These are phyloP conservation scores for Heliconius cydno DNA, from an alignment of 2,888 invertebrate species.

Conservation along the genomic window DNA sequence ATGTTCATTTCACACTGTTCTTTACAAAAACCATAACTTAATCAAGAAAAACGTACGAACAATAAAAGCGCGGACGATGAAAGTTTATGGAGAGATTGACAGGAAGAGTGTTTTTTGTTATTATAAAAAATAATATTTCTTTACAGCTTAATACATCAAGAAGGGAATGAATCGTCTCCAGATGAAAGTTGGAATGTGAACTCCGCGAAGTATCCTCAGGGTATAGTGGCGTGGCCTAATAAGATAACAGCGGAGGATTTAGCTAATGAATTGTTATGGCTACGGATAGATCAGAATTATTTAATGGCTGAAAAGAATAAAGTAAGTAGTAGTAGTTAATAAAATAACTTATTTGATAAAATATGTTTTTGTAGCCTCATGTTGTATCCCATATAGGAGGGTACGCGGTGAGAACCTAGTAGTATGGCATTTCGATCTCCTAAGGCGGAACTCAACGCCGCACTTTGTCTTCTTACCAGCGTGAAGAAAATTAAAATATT, in stretches of 20 bases:
- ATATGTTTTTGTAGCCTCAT: no score
- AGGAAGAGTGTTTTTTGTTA: no score
- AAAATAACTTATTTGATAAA: not conserved
- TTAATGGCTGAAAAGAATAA: constrained; percentile 70
- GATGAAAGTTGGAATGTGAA: constrained; percentile 68
- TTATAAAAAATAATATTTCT: constrained; percentile 1
- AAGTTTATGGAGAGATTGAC: no score
- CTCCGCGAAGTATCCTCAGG: constrained; percentile 58
- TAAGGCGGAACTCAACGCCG: not conserved
- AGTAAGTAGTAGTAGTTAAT: constrained; percentile 43
- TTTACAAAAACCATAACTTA: no score
- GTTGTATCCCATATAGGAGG: not conserved
- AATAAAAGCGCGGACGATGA: no score
- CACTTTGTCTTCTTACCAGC: not conserved
- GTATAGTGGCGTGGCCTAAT: constrained; percentile 64
- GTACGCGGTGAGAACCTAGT: no score
- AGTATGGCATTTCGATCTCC: no score
- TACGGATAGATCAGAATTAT: constrained; percentile 76
- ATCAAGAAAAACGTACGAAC: no score
- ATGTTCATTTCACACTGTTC: no score
- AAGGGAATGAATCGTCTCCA: constrained; percentile 64
- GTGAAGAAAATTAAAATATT: no score
- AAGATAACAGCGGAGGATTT: constrained; percentile 79
- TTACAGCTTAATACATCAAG: constrained; percentile 53
- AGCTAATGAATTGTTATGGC: constrained; percentile 77